phyloP scores from a whole-genome alignment of 2,888 invertebrate genomes.

The Ephialtes manifestator region DNA sequence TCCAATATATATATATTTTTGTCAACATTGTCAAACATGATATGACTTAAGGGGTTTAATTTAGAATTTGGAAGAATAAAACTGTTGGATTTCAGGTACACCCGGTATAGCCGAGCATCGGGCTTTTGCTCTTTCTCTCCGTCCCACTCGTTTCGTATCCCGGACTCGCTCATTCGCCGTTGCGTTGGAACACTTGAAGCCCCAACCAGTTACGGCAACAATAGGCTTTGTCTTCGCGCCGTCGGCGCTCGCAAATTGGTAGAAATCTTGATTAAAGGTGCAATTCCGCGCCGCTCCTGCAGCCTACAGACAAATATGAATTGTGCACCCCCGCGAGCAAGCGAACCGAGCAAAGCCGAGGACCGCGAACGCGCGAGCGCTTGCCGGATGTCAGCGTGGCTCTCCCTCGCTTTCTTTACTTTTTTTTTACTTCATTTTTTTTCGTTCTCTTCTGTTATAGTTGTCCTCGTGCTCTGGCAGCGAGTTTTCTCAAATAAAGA shows the following conservation, averaged over 20 bases:
- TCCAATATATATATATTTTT: background rate
- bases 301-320: slow-evolving; percentile 83
- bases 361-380: slow-evolving; percentile 48
- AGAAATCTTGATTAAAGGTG: slow-evolving; percentile 86
- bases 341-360: slow-evolving; percentile 28
- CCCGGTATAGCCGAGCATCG: slow-evolving; percentile 65
- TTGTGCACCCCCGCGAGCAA: slow-evolving; percentile 60
- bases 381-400: slow-evolving; percentile 50
- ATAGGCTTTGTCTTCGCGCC: slow-evolving; percentile 86
- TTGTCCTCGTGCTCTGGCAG: slow-evolving; percentile 45
- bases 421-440: slow-evolving; percentile 13
- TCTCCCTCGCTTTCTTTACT: slow-evolving; percentile 53
- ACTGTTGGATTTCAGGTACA: slow-evolving; percentile 39
- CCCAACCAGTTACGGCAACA: slow-evolving; percentile 86
- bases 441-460: slow-evolving; percentile 41
- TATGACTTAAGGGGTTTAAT: background rate
- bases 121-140: slow-evolving; percentile 61
- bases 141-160: slow-evolving; percentile 28
- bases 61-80: background rate
- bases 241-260: slow-evolving; percentile 86
- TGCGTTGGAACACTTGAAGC: slow-evolving; percentile 85
- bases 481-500: slow-evolving; percentile 57
- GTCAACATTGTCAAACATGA: background rate
- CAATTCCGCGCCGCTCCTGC: slow-evolving; percentile 81
- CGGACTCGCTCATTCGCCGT: slow-evolving; percentile 73